Conservation (phyloP, 2,113 vertebrate species). For the Corydoras maculifer region DNA sequence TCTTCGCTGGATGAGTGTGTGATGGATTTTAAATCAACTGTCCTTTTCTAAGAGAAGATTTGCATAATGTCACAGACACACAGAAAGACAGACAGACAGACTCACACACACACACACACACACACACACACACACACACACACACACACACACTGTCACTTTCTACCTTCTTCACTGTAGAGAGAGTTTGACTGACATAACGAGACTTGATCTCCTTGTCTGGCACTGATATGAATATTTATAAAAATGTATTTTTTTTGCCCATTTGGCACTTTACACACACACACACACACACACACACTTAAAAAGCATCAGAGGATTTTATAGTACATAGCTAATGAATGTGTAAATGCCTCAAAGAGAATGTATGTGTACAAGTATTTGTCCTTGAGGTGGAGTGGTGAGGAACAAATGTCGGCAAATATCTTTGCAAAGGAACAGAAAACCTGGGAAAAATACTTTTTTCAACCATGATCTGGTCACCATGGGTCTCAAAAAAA, state of each 20-base stretch:
- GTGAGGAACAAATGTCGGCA: no score
- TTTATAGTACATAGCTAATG: no score
- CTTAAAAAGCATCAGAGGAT: background rate
- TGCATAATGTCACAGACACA: background rate
- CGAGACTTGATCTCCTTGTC: conserved; percentile 18
- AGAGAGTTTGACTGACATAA: background rate
- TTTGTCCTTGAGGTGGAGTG: no score
- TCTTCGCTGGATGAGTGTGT: no score
- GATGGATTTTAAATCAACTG: no score
- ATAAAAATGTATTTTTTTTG: conserved; percentile 24
- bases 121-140: conserved; percentile 19
- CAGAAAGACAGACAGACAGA: background rate
- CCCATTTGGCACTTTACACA: conserved; percentile 29
- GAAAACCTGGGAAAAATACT: no score
- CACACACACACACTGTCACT: conserved; percentile 8
- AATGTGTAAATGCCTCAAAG: no score
- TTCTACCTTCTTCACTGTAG: background rate
- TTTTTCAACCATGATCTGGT: no score
- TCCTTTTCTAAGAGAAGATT: no score
- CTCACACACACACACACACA: conserved; percentile 8
- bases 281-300: conserved; percentile 1
- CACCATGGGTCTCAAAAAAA: no score
- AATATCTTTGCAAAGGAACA: no score
- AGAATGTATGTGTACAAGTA: no score
- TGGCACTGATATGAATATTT: conserved; percentile 37